These are phyloP conservation scores for Hybos culiciformis DNA, from an alignment of 2,888 invertebrate species.

Conservation along the genomic window DNA sequence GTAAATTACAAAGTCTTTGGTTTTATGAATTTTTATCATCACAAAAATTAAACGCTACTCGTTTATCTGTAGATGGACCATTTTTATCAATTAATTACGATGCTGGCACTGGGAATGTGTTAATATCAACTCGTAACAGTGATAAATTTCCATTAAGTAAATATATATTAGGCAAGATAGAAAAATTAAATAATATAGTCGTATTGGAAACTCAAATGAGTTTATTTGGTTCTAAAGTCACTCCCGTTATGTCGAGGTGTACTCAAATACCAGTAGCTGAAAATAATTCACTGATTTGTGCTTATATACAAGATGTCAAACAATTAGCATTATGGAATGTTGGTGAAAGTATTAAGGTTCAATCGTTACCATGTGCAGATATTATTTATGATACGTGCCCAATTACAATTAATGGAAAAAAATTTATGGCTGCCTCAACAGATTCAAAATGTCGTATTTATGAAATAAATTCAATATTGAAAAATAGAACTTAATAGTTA, in stretches of 20 bases:
- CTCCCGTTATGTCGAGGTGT: constrained; percentile 47
- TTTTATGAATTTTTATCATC: constrained; percentile 42
- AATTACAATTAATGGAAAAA: constrained; percentile 38
- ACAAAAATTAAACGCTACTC: constrained; percentile 37
- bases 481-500: background rate
- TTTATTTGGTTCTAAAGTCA: constrained; percentile 52
- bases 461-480: constrained; percentile 33
- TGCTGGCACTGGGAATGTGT: constrained; percentile 43
- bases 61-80: constrained; percentile 53
- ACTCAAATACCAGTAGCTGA: constrained; percentile 31
- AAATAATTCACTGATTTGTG: constrained; percentile 50
- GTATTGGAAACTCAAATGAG: constrained; percentile 44
- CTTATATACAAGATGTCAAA: constrained; percentile 60
- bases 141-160: constrained; percentile 39
- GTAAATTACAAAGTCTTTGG: constrained; percentile 59
- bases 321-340: constrained; percentile 51
- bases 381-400: constrained; percentile 55
- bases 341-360: constrained; percentile 40
- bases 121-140: constrained; percentile 59
- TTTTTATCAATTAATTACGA: constrained; percentile 64
- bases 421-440: constrained; percentile 49
- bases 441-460: constrained; percentile 52
- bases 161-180: constrained; percentile 41
- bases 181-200: constrained; percentile 37
- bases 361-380: constrained; percentile 46